Percentiles rank a stretch among this genome's conserved stretches.
Evolutionary conservation across 2,797 vertebrate species (phyloP).

Genomic region (Masticophis lateralis): DNA sequence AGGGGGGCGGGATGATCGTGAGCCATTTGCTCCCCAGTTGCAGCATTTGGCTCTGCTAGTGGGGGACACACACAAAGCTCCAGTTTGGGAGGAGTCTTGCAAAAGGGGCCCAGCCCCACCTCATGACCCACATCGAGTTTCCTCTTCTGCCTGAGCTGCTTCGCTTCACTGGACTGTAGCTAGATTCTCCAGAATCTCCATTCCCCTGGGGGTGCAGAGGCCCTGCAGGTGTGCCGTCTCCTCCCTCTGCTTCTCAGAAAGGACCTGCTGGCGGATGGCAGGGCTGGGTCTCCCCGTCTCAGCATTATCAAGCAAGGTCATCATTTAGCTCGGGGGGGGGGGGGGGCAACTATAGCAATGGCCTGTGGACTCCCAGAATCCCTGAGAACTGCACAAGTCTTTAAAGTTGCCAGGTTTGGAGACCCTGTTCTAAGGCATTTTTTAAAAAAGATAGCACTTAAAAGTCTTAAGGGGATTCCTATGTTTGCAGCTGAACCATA

Average conservation of each 20-base stretch:
- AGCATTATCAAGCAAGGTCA: neutral
- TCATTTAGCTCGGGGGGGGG: neutral
- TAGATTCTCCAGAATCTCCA: too few relatives aligned
- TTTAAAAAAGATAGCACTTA: neutral
- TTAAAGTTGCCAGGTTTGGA: neutral
- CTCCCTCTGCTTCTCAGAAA: neutral
- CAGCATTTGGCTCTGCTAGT: neutral
- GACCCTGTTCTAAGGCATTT: neutral
- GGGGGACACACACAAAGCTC: neutral
- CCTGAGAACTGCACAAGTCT: neutral
- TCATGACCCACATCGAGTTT: neutral
- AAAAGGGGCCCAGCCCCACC: neutral
- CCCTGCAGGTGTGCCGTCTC: neutral
- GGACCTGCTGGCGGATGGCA: neutral
- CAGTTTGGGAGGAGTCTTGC: neutral
- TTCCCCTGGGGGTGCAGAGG: neutral
- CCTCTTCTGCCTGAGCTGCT: neutral
- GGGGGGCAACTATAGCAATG: neutral
- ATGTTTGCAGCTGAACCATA: constrained; percentile 37
- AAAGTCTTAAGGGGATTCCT: constrained; percentile 5
- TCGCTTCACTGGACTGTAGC: neutral
- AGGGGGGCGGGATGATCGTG: neutral
- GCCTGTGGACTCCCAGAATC: neutral
- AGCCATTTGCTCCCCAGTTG: neutral
- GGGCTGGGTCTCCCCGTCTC: neutral